Percentiles rank a stretch among this genome's conserved stretches.
Evolutionary conservation across 2,113 vertebrate species (phyloP).

Genomic region (Todiramphus chloris): DNA sequence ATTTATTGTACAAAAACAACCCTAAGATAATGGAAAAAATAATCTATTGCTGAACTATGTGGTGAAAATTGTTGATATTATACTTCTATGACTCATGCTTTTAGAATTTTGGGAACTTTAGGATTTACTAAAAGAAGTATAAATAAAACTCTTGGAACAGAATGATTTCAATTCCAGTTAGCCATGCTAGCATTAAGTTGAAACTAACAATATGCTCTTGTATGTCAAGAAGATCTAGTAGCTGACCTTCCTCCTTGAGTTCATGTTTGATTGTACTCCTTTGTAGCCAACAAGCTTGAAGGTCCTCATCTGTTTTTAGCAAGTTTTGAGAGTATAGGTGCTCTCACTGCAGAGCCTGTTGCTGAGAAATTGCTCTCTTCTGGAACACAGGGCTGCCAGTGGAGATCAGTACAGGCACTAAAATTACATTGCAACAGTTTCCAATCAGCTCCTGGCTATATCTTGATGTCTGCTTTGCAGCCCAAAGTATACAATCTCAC

Average conservation of each 20-base stretch:
- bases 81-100: neutral
- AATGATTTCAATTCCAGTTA: neutral
- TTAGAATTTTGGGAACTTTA: conserved; percentile 10
- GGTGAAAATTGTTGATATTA: neutral
- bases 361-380: neutral
- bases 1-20: too few species aligned
- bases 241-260: neutral
- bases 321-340: neutral
- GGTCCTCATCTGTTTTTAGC: neutral
- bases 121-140: neutral
- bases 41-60: neutral
- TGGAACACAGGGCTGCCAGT: neutral
- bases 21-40: neutral
- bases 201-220: neutral
- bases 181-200: neutral
- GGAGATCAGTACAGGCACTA: neutral
- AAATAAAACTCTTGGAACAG: neutral
- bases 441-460: neutral
- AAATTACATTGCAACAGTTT: neutral
- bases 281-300: neutral
- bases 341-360: neutral
- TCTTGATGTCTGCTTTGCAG: neutral
- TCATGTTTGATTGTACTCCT: neutral
- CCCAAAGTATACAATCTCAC: neutral
- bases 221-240: neutral